Conservation (phyloP, 2,113 vertebrate species). For the Plestiodon gilberti region DNA sequence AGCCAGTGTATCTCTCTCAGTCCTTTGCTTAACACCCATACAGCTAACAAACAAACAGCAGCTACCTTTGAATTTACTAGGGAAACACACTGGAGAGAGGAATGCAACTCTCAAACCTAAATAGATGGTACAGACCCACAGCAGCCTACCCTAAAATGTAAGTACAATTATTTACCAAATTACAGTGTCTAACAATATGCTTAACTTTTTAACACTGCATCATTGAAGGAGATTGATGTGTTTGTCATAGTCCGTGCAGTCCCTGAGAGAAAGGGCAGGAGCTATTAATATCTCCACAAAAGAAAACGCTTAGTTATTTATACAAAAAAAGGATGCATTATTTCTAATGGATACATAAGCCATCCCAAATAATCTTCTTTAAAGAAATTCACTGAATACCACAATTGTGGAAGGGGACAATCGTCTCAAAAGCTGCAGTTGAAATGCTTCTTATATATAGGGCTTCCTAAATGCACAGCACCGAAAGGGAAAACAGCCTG, state of each 20-base stretch:
- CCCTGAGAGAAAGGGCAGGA: constrained; percentile 20
- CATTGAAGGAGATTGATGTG: neutral
- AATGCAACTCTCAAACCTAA: rapidly evolving
- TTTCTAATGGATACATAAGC: constrained; percentile 1
- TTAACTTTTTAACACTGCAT: constrained; percentile 12
- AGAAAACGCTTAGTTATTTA: neutral
- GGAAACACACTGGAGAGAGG: neutral
- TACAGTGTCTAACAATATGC: neutral
- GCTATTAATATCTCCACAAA: constrained; percentile 16
- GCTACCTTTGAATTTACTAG: constrained; percentile 4
- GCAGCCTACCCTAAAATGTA: neutral
- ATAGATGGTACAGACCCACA: neutral
- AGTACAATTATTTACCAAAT: neutral
- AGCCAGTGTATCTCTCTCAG: neutral
- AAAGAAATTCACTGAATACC: neutral
- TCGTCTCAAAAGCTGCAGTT: constrained; percentile 41
- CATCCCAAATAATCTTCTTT: constrained; percentile 23
- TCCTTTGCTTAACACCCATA: constrained; percentile 1
- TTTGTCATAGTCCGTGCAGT: neutral
- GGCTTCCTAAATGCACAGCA: neutral
- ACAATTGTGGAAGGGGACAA: constrained; percentile 5
- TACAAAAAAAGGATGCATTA: constrained; percentile 7
- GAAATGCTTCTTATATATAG: neutral
- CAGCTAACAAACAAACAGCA: neutral
- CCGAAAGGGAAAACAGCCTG: neutral